Conservation (phyloP, 2,113 vertebrate genomes). For the Myotis yumanensis region DNA sequence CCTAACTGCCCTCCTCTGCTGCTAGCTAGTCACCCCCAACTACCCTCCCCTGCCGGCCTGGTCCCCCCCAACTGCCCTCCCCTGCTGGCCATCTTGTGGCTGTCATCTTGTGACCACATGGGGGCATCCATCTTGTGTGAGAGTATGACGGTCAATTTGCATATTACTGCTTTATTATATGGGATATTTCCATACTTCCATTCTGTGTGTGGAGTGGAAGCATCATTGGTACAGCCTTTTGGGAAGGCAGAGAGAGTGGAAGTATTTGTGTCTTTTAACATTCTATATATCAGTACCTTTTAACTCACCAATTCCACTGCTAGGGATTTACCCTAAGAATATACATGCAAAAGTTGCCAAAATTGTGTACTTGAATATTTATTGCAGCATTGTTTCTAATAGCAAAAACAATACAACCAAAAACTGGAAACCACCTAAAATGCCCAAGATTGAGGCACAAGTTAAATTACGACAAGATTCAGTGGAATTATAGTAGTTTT, state of each 20-base stretch:
- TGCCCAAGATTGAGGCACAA: not conserved
- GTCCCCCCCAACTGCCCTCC: too few relatives aligned
- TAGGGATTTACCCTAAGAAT: not conserved
- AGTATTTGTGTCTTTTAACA: not conserved
- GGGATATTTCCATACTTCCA: not conserved
- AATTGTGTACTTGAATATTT: not conserved
- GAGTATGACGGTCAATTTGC: too few relatives aligned
- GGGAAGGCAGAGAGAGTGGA: not conserved
- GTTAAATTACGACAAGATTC: not conserved
- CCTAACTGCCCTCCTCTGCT: too few relatives aligned
- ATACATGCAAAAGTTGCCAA: not conserved
- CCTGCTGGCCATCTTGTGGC: too few relatives aligned
- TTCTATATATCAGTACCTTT: not conserved
- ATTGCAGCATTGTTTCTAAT: not conserved
- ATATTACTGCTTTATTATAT: not conserved
- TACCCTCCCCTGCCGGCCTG: too few relatives aligned
- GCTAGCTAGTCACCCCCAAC: too few relatives aligned
- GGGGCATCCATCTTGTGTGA: too few relatives aligned
- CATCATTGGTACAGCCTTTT: not conserved
- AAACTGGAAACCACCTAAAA: conserved; percentile 7
- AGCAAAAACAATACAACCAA: not conserved
- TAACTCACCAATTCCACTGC: not conserved
- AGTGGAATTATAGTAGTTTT: not conserved
- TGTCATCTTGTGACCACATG: too few relatives aligned
- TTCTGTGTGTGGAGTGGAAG: not conserved